A percentile compares a stretch with the other conserved stretches of the same genome.
Evolutionary conservation across 1,140 invertebrate species (phyloP).

Genomic region (Lasioglossum albipes): DNA sequence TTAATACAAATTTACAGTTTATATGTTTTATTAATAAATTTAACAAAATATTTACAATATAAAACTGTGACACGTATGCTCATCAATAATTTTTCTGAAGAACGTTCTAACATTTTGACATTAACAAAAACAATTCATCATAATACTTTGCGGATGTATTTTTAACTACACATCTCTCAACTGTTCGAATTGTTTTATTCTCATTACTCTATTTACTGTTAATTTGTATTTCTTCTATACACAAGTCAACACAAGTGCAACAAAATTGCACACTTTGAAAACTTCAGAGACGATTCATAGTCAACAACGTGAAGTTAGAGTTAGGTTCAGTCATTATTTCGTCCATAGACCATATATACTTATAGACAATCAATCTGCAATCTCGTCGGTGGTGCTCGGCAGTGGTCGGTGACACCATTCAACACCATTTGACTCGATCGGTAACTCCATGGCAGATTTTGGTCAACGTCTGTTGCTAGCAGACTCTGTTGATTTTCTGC

Average conservation of each 20-base stretch:
- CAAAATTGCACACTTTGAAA: neutral
- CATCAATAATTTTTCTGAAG: neutral
- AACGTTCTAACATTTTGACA: neutral
- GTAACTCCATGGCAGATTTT: too few species aligned
- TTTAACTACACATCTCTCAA: neutral
- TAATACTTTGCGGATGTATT: neutral
- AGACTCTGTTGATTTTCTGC: too few species aligned
- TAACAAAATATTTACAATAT: neutral
- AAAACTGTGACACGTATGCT: neutral
- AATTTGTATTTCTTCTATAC: neutral
- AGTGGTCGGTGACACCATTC: too few species aligned
- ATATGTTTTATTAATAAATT: neutral
- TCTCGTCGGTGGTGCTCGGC: too few species aligned
- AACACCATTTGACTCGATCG: too few species aligned
- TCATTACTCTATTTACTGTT: neutral
- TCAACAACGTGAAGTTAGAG: slow-evolving; percentile 20
- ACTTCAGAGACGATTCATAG: slow-evolving; percentile 6
- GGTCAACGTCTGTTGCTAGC: too few species aligned
- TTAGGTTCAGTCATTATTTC: neutral
- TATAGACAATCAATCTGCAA: too few species aligned
- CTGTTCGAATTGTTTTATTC: neutral
- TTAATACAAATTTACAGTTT: neutral
- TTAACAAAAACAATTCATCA: neutral
- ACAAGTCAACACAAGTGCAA: neutral
- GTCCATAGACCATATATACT: too few species aligned